phyloP scores from a whole-genome alignment of 1,140 invertebrate species.

The Diabrotica undecimpunctata region DNA sequence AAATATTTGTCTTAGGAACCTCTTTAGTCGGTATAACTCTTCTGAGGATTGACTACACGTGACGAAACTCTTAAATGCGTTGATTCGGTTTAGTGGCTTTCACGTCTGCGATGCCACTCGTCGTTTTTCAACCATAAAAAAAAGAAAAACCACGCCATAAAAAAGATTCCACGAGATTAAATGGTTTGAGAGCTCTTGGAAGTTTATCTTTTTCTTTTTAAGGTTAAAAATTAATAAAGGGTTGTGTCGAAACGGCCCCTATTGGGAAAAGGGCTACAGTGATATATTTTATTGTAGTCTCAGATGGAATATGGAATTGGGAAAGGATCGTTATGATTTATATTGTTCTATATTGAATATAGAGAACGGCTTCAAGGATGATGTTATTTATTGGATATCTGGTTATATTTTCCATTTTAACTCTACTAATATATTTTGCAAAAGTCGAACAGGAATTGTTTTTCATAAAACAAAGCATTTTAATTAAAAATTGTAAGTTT shows the following conservation, averaged over 20 bases:
- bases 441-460: no score
- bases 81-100: neutral
- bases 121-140: neutral
- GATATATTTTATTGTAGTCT: neutral
- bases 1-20: conserved; percentile 1
- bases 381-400: no score
- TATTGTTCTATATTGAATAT: neutral
- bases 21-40: neutral
- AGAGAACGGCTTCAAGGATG: no score
- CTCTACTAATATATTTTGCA: no score
- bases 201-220: conserved; percentile 3
- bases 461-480: no score
- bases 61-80: conserved; percentile 2
- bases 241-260: neutral
- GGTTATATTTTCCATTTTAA: no score
- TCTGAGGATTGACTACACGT: neutral
- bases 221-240: conserved; percentile 3
- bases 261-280: neutral
- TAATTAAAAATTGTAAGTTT: no score
- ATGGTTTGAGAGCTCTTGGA: neutral
- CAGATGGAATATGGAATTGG: neutral
- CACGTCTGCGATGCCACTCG: neutral
- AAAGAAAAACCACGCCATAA: neutral
- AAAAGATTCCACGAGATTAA: conserved; percentile 2
- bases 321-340: neutral